Percentiles rank a stretch among this genome's conserved stretches.
These are phyloP conservation scores for Epistrophella euchroma DNA, from an alignment of 2,888 invertebrate species.

Conservation along the genomic window DNA sequence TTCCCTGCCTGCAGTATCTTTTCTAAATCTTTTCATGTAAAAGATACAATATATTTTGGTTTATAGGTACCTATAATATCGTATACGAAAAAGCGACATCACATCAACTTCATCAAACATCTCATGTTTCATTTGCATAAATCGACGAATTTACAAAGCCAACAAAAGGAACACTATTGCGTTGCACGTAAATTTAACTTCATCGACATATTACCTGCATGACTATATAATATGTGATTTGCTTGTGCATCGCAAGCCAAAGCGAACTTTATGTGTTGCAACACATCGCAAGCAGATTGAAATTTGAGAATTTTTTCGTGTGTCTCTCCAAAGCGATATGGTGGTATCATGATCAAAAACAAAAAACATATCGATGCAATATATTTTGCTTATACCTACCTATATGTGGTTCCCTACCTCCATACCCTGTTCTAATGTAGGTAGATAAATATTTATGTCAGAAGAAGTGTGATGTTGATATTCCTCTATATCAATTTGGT, in stretches of 20 bases:
- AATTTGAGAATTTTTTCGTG: slow-evolving; percentile 70
- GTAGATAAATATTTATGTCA: too few species aligned
- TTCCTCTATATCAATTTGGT: not conserved
- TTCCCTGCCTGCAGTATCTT: not conserved
- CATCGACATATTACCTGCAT: not conserved
- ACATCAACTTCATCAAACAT: slow-evolving; percentile 65
- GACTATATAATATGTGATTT: not conserved
- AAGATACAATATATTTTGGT: slow-evolving; percentile 13
- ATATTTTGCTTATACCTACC: slow-evolving; percentile 25
- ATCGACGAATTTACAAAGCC: slow-evolving; percentile 52
- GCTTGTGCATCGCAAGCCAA: not conserved
- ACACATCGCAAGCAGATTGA: slow-evolving; percentile 45
- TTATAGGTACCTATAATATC: not conserved
- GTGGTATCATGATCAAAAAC: slow-evolving; percentile 50
- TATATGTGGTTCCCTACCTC: not conserved
- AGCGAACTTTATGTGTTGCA: slow-evolving; percentile 39
- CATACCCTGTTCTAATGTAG: not conserved
- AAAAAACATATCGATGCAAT: slow-evolving; percentile 53
- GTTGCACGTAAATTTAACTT: slow-evolving; percentile 35
- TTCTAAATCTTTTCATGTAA: slow-evolving; percentile 13
- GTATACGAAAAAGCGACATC: slow-evolving; percentile 25
- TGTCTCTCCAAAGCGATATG: slow-evolving; percentile 43
- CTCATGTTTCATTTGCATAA: slow-evolving; percentile 76
- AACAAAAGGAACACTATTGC: slow-evolving; percentile 46
- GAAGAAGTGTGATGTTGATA: slow-evolving; percentile 54